These are phyloP conservation scores for human DNA, from an alignment of 2,113 vertebrate species.

Conservation along the genomic window GRCh38 chr1:57398501-57399000, in stretches of 20 bases:
- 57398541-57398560: background rate
- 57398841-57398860: slow-evolving; percentile 46
- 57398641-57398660: slow-evolving; percentile 24
- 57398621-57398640: background rate
- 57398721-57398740: background rate
- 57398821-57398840: background rate
- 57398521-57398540: background rate
- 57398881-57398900: slow-evolving; percentile 37
- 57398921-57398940: slow-evolving; percentile 26
- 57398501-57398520: background rate
- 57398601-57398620: background rate
- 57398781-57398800: background rate
- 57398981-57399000: slow-evolving; percentile 41
- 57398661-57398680: background rate
- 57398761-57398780: background rate
- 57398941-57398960: background rate
- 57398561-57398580: background rate
- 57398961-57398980: background rate
- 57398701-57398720: background rate
- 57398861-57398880: background rate
- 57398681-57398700: background rate
- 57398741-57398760: rapidly evolving
- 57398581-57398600: background rate
- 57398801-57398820: background rate
- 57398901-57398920: background rate